Percentiles rank a stretch among this genome's conserved stretches.
Evolutionary conservation across 2,888 invertebrate genomes (phyloP).

Genomic region (Drosophila atripex): DNA sequence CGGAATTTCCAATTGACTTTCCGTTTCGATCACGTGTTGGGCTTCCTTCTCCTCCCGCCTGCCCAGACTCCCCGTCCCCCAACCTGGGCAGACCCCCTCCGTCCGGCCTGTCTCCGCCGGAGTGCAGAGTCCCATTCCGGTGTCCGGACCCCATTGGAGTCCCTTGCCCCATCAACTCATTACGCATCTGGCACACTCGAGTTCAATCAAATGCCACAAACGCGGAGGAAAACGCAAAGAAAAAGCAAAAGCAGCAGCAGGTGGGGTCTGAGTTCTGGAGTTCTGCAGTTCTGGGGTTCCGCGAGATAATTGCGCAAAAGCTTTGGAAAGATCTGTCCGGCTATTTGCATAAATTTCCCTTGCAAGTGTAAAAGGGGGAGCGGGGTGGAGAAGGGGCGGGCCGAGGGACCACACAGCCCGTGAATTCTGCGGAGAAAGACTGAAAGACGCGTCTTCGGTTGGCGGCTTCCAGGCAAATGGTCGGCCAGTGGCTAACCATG

Average conservation of each 20-base stretch:
- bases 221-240: background rate
- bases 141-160: background rate
- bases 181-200: slow-evolving; percentile 73
- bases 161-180: slow-evolving; percentile 26
- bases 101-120: background rate
- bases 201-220: slow-evolving; percentile 69
- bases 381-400: slow-evolving; percentile 2
- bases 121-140: background rate
- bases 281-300: slow-evolving; percentile 2
- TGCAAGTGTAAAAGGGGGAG: slow-evolving; percentile 41
- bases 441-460: slow-evolving; percentile 12
- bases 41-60: slow-evolving; percentile 13
- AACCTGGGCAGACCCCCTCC: no score
- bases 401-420: slow-evolving; percentile 34
- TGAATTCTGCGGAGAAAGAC: slow-evolving; percentile 21
- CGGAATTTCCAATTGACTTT: slow-evolving; percentile 63
- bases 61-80: no score
- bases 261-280: slow-evolving; percentile 50
- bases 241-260: slow-evolving; percentile 57
- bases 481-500: slow-evolving; percentile 48
- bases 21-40: slow-evolving; percentile 67
- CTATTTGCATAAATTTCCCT: slow-evolving; percentile 76
- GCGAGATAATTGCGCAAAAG: slow-evolving; percentile 65
- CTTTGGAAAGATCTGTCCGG: slow-evolving; percentile 36
- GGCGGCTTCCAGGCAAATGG: slow-evolving; percentile 9